Evolutionary conservation across 2,797 vertebrate species (phyloP).

Genomic region (Acropternis orthonyx): DNA sequence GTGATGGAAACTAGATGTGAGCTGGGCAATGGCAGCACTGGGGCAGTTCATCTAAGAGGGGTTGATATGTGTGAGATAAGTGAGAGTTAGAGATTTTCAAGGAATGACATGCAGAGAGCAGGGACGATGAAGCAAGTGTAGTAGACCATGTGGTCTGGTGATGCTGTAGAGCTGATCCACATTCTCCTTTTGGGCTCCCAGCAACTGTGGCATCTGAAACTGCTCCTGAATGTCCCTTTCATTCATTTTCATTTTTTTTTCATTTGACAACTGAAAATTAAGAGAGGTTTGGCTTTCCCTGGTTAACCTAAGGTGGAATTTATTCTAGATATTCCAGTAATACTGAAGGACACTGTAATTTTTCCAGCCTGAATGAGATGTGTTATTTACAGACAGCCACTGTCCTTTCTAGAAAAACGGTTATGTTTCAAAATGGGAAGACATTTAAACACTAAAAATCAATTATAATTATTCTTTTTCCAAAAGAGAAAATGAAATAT

Average conservation of each 20-base stretch:
- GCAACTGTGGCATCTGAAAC: background rate
- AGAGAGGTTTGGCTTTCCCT: background rate
- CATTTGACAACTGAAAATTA: background rate
- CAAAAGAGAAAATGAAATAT: background rate
- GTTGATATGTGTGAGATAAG: background rate
- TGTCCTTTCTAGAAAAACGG: background rate
- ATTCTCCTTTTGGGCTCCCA: background rate
- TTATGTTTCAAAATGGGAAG: background rate
- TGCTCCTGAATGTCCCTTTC: background rate
- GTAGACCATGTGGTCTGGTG: rapidly evolving
- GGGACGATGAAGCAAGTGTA: rapidly evolving
- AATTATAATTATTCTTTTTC: background rate
- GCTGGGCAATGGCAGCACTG: background rate
- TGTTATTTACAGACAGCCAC: background rate
- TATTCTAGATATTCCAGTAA: background rate
- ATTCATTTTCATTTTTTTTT: background rate
- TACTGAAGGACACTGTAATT: background rate
- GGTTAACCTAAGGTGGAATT: background rate
- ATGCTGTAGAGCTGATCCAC: background rate
- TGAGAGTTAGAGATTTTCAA: background rate
- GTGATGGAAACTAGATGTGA: background rate
- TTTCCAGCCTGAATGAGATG: background rate
- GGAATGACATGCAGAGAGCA: background rate
- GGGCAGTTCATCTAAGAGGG: background rate
- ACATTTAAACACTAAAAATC: background rate